Evolutionary conservation across 2,113 vertebrate genomes (phyloP).

Genomic region (Tyrannus savana): DNA sequence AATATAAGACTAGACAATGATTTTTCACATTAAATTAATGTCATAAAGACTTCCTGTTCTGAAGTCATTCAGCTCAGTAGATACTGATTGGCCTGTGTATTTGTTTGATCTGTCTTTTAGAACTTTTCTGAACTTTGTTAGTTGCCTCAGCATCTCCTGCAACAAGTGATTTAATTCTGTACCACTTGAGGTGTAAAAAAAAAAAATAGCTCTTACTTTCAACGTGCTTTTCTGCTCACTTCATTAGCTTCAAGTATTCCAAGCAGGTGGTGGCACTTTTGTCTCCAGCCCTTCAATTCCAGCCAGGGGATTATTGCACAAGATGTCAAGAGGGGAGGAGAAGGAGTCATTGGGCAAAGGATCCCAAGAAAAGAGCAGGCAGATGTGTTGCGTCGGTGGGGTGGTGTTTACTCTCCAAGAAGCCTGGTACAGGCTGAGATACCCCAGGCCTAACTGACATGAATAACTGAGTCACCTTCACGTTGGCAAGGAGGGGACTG

Average conservation of each 20-base stretch:
- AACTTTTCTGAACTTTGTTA: background rate
- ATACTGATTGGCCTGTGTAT: background rate
- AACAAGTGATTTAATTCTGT: background rate
- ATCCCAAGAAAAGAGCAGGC: background rate
- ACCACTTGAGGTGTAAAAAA: background rate
- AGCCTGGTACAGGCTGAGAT: background rate
- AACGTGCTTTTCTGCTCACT: background rate
- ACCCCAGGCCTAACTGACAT: background rate
- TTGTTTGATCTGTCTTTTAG: background rate
- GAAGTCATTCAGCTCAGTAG: background rate
- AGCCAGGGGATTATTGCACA: background rate
- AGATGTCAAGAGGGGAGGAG: background rate
- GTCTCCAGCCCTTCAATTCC: background rate
- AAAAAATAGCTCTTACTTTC: background rate
- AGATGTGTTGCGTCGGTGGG: background rate
- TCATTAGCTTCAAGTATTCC: conserved; percentile 2
- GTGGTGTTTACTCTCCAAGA: background rate
- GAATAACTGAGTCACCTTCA: conserved; percentile 59
- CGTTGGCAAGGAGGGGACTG: background rate
- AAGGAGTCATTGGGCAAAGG: background rate
- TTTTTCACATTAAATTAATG: background rate
- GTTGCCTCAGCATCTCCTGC: background rate
- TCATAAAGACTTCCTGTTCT: background rate
- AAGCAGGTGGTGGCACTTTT: background rate
- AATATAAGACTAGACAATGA: background rate